Base-by-base conservation (phyloP, 2,888 invertebrate species). In the Drosophila histrio region DNA sequence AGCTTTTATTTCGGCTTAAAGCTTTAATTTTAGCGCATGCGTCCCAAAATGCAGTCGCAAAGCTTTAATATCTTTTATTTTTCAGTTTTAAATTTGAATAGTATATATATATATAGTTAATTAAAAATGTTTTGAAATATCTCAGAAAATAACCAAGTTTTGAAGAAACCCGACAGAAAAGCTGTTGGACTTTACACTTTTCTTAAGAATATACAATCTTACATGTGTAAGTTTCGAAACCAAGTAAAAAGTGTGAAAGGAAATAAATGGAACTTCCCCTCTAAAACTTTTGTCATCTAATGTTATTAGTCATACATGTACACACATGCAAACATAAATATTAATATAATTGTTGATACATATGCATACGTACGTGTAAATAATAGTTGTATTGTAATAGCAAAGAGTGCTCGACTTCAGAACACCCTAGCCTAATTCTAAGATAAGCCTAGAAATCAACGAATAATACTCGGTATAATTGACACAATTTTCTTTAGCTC, bases 21-120 rank as follows among this genome's bases (percentile, higher is more conserved):
- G 50, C 50, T 50, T 38, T 11, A 7, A 0, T 13, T 30, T 32
- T 5, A 17, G 26, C 56, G 72, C 69, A 64, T 71, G 69, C 68
- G 56, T 39, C 6, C 9, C 3, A 50, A 30, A 36, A 15, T 30
- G 15, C 9, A 32, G 4, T 5, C 7, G 7, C 7, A 26, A 54
- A 68, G 39, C 62, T 54, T 32, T 34, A 5, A n/a, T n/a, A n/a
- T n/a, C n/a, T n/a, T n/a, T n/a, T n/a, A n/a, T n/a, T n/a, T n/a
- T n/a, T n/a, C n/a, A n/a, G n/a, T n/a, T n/a, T n/a, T n/a, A n/a
- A n/a, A n/a, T n/a, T n/a, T 28, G 7, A 11, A 30, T 3, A 30
- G 28, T 30, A 28, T 2, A 28, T 11, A 11, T 3, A 28, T 11
- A 28, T 28, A 7, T n/a, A 11, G 28, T n/a, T n/a, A n/a, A n/a